These are phyloP conservation scores for Pteropus alecto DNA, from an alignment of 2,113 vertebrate genomes.

Conservation along the genomic window DNA sequence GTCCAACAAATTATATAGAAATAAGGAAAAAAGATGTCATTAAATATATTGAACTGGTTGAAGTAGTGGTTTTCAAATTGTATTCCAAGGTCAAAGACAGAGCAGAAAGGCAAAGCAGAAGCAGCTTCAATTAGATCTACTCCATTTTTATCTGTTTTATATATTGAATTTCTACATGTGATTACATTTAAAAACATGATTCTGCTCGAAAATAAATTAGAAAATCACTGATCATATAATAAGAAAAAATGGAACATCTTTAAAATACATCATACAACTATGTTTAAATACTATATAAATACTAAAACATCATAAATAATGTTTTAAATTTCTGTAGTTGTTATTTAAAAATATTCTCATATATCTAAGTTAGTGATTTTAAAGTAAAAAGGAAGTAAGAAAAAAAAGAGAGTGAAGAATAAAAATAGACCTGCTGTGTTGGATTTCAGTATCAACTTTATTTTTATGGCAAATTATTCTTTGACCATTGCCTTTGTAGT, in stretches of 20 bases:
- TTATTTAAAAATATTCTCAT: background rate
- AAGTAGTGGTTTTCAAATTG: constrained; percentile 23
- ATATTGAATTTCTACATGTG: background rate
- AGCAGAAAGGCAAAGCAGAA: background rate
- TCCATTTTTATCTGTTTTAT: background rate
- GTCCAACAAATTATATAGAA: constrained; percentile 37
- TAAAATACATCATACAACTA: background rate
- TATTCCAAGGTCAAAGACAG: background rate
- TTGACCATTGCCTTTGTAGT: background rate
- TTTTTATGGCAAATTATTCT: background rate
- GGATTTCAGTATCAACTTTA: background rate
- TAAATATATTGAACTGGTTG: constrained; percentile 30
- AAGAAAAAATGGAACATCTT: background rate
- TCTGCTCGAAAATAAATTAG: background rate
- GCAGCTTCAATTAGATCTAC: background rate
- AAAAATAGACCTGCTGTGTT: background rate
- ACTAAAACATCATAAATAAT: background rate
- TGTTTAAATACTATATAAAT: background rate
- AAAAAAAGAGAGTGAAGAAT: background rate
- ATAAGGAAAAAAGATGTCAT: constrained; percentile 36
- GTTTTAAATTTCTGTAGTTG: background rate
- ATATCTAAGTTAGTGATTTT: background rate
- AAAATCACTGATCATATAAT: background rate
- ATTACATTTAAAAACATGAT: background rate
- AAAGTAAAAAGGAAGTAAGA: background rate